Evolutionary conservation across 1,140 invertebrate species (phyloP).

Genomic region (Euglossa dilemma): DNA sequence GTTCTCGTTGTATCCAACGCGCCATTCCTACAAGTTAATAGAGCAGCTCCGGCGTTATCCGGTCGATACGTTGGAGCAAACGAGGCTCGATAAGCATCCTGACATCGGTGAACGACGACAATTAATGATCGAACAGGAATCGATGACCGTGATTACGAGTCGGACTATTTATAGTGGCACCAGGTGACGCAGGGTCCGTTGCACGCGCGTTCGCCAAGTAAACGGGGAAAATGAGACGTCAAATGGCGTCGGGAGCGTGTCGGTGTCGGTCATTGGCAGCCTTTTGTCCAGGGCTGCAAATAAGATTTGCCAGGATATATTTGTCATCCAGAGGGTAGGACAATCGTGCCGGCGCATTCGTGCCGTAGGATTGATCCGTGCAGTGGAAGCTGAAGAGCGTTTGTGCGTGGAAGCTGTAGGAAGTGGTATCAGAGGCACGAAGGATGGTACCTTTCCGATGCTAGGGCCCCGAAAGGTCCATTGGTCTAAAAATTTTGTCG

Average conservation of each 20-base stretch:
- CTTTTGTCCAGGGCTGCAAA: slow-evolving; percentile 61
- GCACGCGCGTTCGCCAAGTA: slow-evolving; percentile 1
- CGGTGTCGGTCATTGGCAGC: slow-evolving; percentile 55
- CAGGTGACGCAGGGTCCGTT: slow-evolving; percentile 42
- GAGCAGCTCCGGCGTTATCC: background rate
- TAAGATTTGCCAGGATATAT: slow-evolving; percentile 65
- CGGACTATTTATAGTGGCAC: slow-evolving; percentile 28
- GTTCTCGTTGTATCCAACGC: background rate
- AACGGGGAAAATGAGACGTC: slow-evolving; percentile 70
- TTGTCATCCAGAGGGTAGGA: slow-evolving; percentile 68
- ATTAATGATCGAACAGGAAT: slow-evolving; percentile 58
- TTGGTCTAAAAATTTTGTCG: slow-evolving; percentile 73
- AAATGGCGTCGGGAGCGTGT: slow-evolving; percentile 48
- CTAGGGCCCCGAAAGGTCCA: slow-evolving; percentile 32
- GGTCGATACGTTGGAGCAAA: slow-evolving; percentile 28
- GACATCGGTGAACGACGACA: slow-evolving; percentile 50
- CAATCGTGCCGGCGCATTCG: slow-evolving; percentile 67
- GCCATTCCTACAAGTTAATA: background rate
- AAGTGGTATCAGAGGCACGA: slow-evolving; percentile 28
- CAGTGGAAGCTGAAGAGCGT: slow-evolving; percentile 3
- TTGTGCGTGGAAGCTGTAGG: background rate
- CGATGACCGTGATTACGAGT: slow-evolving; percentile 53
- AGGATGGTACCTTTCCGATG: background rate
- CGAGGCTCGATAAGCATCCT: slow-evolving; percentile 35
- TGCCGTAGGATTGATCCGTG: slow-evolving; percentile 35